A percentile compares a stretch with the other conserved stretches of the same genome.
These are phyloP conservation scores for Pluvianellus socialis DNA, from an alignment of 2,113 vertebrate species.

Conservation along the genomic window DNA sequence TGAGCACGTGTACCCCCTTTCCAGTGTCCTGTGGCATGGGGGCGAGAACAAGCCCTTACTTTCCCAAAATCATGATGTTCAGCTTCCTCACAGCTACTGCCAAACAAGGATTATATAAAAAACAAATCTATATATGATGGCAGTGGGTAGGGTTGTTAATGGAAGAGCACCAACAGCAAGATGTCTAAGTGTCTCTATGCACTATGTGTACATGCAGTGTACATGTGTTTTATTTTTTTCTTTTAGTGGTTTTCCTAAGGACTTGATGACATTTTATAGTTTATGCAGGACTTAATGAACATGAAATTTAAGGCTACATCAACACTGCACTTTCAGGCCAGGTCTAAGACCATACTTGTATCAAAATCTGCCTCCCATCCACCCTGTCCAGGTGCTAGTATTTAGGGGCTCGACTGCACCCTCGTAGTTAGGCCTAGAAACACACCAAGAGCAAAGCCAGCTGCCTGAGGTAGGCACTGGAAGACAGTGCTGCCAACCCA, in stretches of 20 bases:
- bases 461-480: not conserved
- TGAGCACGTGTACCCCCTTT: fast-evolving
- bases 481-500: not conserved
- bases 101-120: not conserved
- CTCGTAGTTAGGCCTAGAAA: not conserved
- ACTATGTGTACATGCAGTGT: not conserved
- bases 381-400: not conserved
- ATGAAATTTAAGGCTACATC: not conserved
- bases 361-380: not conserved
- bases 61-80: not conserved
- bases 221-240: not conserved
- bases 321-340: not conserved
- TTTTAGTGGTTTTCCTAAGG: not conserved
- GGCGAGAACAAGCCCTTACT: not conserved
- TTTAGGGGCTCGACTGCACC: not conserved
- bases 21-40: not conserved
- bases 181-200: not conserved
- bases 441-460: not conserved
- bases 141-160: not conserved
- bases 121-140: not conserved
- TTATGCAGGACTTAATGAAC: not conserved
- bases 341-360: not conserved
- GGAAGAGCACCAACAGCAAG: fast-evolving
- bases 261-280: not conserved
- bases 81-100: not conserved